phyloP scores from a whole-genome alignment of 35 echinoderm and acorn worm species.

The Anneissia japonica region DNA sequence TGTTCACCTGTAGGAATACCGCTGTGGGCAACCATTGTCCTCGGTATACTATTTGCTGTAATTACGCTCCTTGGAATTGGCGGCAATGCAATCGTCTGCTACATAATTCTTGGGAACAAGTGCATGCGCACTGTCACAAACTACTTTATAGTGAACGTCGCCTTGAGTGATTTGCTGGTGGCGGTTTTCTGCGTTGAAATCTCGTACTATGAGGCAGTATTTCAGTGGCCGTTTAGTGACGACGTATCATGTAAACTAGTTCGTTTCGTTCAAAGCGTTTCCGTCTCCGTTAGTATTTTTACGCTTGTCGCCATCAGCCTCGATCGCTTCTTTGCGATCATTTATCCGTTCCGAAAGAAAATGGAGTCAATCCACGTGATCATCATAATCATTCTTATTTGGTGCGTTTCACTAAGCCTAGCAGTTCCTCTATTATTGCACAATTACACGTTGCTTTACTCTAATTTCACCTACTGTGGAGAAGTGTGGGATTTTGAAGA shows the following conservation, averaged over 20 bases:
- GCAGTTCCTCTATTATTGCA: constrained; percentile 52
- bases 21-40: constrained; percentile 58
- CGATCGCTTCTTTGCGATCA: constrained; percentile 87
- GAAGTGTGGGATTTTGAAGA: constrained; percentile 22
- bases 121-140: constrained; percentile 98
- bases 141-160: constrained; percentile 96
- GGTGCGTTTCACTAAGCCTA: constrained; percentile 50
- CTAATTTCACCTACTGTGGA: constrained; percentile 38
- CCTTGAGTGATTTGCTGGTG: constrained; percentile 80
- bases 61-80: constrained; percentile 68
- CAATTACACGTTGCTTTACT: background rate
- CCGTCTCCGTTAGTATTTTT: constrained; percentile 92
- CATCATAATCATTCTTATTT: constrained; percentile 61
- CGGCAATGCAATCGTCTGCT: constrained; percentile 85
- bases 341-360: constrained; percentile 65
- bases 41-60: constrained; percentile 45
- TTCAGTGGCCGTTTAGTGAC: constrained; percentile 61
- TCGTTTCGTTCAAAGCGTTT: constrained; percentile 66
- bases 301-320: constrained; percentile 85
- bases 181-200: constrained; percentile 89
- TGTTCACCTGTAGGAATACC: constrained; percentile 15
- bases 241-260: constrained; percentile 76
- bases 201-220: constrained; percentile 73
- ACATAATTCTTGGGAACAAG: constrained; percentile 80
- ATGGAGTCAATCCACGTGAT: constrained; percentile 64